Conservation (phyloP, 1,140 invertebrate genomes). For the Homalodisca vitripennis region DNA sequence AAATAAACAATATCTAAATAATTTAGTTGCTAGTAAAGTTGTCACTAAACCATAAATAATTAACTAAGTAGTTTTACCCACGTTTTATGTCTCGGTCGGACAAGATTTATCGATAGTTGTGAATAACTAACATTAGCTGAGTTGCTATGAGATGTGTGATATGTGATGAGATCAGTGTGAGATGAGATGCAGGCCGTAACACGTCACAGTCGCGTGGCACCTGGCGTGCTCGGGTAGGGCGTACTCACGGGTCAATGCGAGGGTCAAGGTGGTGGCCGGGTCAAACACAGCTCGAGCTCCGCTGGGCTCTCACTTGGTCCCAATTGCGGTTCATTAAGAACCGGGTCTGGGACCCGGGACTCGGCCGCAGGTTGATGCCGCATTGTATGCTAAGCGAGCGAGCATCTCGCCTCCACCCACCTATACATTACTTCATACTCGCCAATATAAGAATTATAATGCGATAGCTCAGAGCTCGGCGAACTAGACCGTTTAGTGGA, state of each 20-base stretch:
- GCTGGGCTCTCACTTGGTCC: too few relatives aligned
- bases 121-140: too few relatives aligned
- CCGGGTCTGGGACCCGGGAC: neutral
- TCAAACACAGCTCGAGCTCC: too few relatives aligned
- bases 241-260: neutral
- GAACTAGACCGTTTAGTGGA: neutral
- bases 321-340: neutral
- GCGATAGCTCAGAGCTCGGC: neutral
- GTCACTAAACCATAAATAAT: too few relatives aligned
- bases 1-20: too few relatives aligned
- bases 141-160: too few relatives aligned
- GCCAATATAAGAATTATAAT: conserved; percentile 4
- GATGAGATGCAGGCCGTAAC: neutral
- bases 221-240: neutral
- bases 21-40: too few relatives aligned
- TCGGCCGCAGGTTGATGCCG: neutral
- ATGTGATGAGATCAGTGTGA: too few relatives aligned
- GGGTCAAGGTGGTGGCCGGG: neutral
- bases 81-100: too few relatives aligned
- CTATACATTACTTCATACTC: neutral
- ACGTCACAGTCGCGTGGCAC: neutral
- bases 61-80: too few relatives aligned
- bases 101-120: too few relatives aligned
- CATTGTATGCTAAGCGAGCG: conserved; percentile 4
- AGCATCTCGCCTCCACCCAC: neutral